Conservation (phyloP, 2,888 invertebrate genomes). For the Drosophila flavopinicola region DNA sequence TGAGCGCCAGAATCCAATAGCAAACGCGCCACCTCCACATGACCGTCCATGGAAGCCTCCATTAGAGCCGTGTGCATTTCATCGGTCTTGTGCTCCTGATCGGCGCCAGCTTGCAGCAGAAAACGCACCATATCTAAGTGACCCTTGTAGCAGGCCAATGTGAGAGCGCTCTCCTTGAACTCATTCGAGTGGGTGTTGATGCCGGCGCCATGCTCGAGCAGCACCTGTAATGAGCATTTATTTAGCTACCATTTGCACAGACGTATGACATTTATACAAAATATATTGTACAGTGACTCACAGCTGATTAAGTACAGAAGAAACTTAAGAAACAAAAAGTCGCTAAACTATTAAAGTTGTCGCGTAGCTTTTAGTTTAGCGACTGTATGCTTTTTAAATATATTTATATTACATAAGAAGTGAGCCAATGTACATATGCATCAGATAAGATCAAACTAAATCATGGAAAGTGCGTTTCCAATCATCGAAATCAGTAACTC, state of each 20-base stretch:
- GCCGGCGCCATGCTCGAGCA: conserved; percentile 96
- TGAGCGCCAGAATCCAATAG: conserved; percentile 98
- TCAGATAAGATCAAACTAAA: conserved; percentile 85
- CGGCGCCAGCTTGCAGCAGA: conserved; percentile 97
- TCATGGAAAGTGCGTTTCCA: conserved; percentile 70
- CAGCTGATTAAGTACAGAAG: too few relatives aligned
- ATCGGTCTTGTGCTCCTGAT: conserved; percentile 99
- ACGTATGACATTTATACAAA: too few relatives aligned
- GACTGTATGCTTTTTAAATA: too few relatives aligned
- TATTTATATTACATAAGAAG: not conserved
- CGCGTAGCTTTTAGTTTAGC: too few relatives aligned
- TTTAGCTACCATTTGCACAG: not conserved
- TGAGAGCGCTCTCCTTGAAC: conserved; percentile 99
- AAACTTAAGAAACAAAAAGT: too few relatives aligned
- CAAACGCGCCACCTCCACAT: conserved; percentile 97
- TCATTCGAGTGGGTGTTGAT: conserved; percentile 99
- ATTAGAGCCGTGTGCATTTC: conserved; percentile 99
- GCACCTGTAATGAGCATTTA: conserved; percentile 85
- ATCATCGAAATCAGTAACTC: conserved; percentile 78
- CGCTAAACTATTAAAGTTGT: too few relatives aligned
- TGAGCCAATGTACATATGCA: conserved; percentile 44
- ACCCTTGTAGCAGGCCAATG: conserved; percentile 97
- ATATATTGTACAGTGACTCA: too few relatives aligned
- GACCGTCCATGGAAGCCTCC: conserved; percentile 99
- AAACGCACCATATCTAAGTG: conserved; percentile 99